Evolutionary conservation across 2,797 vertebrate species (phyloP), one percentile per base, ranked within the genome.

Genomic region (Erpetoichthys calabaricus): DNA sequence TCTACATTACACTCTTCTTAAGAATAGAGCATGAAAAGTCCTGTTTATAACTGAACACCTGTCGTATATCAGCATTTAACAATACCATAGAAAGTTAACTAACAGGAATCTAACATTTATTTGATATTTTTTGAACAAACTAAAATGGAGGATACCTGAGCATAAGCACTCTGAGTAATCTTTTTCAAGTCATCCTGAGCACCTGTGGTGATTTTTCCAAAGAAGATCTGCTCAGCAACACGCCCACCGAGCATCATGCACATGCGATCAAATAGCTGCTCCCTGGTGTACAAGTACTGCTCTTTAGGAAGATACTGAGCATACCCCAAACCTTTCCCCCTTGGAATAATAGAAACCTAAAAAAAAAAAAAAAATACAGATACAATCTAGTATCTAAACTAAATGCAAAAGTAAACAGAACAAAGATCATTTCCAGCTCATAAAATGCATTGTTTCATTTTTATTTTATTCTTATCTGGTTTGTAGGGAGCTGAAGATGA

Each of bases 241-340:
- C 85, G 76, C 0, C 83, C 87, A 0, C 84, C 85, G 4, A 90
- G 74, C 85, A 84, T 80, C 81, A 85, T 79, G 45, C 87, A 87
- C 88, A 86, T 80, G 60, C 73, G 66, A 67, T 86, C 81, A 0
- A 84, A 86, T 47, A 89, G 83, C 73, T 88, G 87, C 70, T 89
- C 83, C 2, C 43, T 61, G 0, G 80, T 86, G 67, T 84, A 84
- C n/a, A 88, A 73, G 67, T 75, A 82, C 70, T 85, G 86, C 68
- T 89, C 86, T 5, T 73, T 72, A n/a, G 86, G 86, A n/a, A 89
- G 80, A 68, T 87, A 85, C 72, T 84, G 85, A 0, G 85, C 79
- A 1, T 73, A 86, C 3, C 86, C 79, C 1, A 89, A 71, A 0
- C 86, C 89, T 62, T 80, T 76, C 4, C 83, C 82, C 53, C 75